Percentiles rank a stretch among this genome's conserved stretches.
Evolutionary conservation across 2,797 vertebrate species (phyloP).

Genomic region (Myotis pilosus): DNA sequence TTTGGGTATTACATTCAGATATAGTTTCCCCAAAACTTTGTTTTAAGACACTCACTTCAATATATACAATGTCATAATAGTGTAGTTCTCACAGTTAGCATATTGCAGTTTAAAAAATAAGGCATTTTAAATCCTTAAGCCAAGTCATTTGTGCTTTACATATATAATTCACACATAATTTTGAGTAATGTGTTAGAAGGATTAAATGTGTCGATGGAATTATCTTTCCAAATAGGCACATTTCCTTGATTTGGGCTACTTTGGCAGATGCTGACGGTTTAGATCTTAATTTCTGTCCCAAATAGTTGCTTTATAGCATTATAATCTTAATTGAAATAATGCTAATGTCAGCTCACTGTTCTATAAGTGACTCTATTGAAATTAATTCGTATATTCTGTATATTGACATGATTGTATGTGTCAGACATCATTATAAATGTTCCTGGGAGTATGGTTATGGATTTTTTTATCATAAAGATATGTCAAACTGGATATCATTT

Average conservation of each 20-base stretch:
- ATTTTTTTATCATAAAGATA: background rate
- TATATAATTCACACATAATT: constrained; percentile 53
- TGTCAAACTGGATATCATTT: background rate
- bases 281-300: background rate
- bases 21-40: background rate
- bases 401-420: background rate
- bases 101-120: background rate
- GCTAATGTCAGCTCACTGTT: background rate
- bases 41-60: background rate
- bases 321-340: background rate
- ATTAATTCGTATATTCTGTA: background rate
- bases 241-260: background rate
- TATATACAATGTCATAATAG: background rate
- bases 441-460: background rate
- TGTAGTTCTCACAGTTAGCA: background rate
- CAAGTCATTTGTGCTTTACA: constrained; percentile 12
- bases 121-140: constrained; percentile 9
- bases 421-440: background rate
- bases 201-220: background rate
- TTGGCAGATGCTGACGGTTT: background rate
- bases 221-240: background rate
- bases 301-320: background rate
- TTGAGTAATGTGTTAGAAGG: constrained; percentile 21
- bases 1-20: background rate
- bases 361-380: background rate